These are phyloP conservation scores for Pedicia rivosa DNA, from an alignment of 2,888 invertebrate genomes.

Conservation along the genomic window DNA sequence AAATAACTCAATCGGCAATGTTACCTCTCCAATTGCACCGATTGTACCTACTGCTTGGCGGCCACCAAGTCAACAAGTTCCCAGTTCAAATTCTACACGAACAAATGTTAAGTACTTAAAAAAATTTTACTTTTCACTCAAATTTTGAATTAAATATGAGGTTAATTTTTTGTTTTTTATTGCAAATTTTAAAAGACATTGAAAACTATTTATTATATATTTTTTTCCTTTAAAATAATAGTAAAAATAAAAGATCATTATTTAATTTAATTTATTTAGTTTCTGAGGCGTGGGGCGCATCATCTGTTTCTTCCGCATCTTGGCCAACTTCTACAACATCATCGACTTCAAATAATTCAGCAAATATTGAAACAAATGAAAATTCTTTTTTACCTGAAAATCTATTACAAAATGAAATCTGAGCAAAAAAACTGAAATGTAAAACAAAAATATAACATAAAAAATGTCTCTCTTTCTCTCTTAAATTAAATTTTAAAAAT, in stretches of 20 bases:
- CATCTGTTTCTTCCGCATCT: conserved; percentile 17
- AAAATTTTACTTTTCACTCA: no score
- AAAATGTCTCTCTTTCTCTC: no score
- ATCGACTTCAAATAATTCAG: conserved; percentile 26
- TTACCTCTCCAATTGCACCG: conserved; percentile 3
- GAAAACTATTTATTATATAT: no score
- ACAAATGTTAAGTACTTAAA: conserved; percentile 20
- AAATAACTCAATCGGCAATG: conserved; percentile 2
- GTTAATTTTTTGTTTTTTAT: no score
- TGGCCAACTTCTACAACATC: conserved; percentile 43
- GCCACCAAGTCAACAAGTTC: conserved; percentile 20
- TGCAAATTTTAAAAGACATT: no score
- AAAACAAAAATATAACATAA: no score
- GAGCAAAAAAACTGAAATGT: no score
- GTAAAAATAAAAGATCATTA: no score
- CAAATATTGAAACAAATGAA: conserved; percentile 34
- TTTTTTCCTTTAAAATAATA: no score
- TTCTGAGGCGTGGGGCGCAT: conserved; percentile 42
- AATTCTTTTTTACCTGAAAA: conserved; percentile 79
- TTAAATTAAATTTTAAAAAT: no score
- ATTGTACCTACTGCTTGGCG: conserved; percentile 17
- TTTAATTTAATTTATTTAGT: no score
- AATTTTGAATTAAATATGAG: no score
- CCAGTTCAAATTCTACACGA: conserved; percentile 19
- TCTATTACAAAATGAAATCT: conserved; percentile 36